phyloP scores from a whole-genome alignment of 2,888 invertebrate species.

The Proisotoma minuta region DNA sequence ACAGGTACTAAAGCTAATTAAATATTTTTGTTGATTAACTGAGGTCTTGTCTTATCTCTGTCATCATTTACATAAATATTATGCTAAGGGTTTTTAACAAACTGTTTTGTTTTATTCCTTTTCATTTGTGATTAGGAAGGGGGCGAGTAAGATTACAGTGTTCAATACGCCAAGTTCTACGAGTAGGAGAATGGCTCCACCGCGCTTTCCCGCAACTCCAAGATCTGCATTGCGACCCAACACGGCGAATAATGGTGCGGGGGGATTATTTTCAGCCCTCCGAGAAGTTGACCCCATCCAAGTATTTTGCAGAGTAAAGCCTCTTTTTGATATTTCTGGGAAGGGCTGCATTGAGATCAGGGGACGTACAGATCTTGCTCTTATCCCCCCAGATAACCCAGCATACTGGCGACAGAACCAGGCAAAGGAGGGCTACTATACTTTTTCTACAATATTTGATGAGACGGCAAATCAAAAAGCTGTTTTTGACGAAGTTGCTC shows the following conservation, averaged over 20 bases:
- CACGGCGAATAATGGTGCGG: neutral
- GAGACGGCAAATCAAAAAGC: constrained; percentile 73
- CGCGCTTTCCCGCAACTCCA: constrained; percentile 1
- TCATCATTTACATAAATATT: neutral
- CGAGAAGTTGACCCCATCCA: constrained; percentile 67
- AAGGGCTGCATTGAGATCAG: constrained; percentile 48
- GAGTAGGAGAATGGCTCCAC: constrained; percentile 14
- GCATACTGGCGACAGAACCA: constrained; percentile 58
- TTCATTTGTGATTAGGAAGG: neutral
- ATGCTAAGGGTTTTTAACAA: neutral
- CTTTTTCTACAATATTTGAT: constrained; percentile 73
- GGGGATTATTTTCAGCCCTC: neutral
- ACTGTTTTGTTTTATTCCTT: too few species aligned
- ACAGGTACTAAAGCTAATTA: constrained; percentile 12
- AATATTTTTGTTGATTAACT: neutral
- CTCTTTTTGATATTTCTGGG: constrained; percentile 62
- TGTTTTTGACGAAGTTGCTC: constrained; percentile 74
- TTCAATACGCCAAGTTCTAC: constrained; percentile 18
- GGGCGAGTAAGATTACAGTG: constrained; percentile 6
- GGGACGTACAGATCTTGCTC: constrained; percentile 50
- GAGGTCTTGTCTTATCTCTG: neutral
- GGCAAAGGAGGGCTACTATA: constrained; percentile 72
- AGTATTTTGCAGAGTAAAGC: constrained; percentile 82
- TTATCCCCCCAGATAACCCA: constrained; percentile 51
- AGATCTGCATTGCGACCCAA: constrained; percentile 13